Conservation (phyloP, 1,140 invertebrate genomes). For the Magallana gigas region DNA sequence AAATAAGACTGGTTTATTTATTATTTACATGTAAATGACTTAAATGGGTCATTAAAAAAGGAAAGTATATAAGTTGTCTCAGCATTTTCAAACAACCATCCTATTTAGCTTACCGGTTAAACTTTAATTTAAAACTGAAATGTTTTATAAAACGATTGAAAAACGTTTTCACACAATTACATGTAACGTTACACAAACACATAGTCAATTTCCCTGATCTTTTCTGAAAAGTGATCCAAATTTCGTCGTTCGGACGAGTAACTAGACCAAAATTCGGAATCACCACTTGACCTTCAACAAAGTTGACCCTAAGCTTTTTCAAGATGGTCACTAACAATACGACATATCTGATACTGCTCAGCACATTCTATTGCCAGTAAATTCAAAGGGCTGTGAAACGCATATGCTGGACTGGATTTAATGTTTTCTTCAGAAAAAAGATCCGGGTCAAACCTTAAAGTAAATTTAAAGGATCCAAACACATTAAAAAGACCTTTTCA, state of each 20-base stretch:
- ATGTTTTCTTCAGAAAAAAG: slow-evolving; percentile 67
- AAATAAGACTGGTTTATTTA: too few species aligned
- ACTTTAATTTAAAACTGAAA: too few species aligned
- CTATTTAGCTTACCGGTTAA: too few species aligned
- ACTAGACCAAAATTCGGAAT: slow-evolving; percentile 71
- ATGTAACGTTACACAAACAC: too few species aligned
- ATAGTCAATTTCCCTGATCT: neutral
- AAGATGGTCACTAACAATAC: slow-evolving; percentile 65
- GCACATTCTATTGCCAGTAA: slow-evolving; percentile 76
- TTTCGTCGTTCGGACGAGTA: slow-evolving; percentile 74
- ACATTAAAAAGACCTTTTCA: neutral
- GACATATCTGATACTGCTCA: slow-evolving; percentile 64
- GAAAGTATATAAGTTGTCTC: too few species aligned
- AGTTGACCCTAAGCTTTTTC: slow-evolving; percentile 63
- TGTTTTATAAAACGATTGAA: too few species aligned
- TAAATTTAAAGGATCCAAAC: neutral
- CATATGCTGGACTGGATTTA: slow-evolving; percentile 60
- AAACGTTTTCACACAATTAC: too few species aligned
- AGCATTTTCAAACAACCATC: too few species aligned
- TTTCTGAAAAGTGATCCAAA: slow-evolving; percentile 73
- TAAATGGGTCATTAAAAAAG: too few species aligned
- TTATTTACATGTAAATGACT: too few species aligned
- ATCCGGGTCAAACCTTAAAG: slow-evolving; percentile 75
- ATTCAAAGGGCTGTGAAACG: slow-evolving; percentile 75
- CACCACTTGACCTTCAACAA: slow-evolving; percentile 71